Evolutionary conservation across 2,113 vertebrate species (phyloP).

Genomic region (Oreochromis spilurus): DNA sequence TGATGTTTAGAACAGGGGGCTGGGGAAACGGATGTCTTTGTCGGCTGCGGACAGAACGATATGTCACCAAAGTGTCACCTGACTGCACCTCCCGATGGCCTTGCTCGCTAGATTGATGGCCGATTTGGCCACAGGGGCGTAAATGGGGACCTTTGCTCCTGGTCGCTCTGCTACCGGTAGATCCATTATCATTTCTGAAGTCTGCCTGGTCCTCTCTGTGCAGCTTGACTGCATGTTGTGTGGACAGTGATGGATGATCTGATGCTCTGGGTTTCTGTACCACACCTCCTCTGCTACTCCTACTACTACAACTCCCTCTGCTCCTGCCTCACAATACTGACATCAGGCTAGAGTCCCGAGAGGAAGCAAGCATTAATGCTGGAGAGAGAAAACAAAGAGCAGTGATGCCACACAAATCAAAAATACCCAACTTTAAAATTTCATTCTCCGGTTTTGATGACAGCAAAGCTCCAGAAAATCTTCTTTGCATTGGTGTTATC

Average conservation of each 20-base stretch:
- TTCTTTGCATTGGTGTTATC: neutral
- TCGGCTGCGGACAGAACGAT: slow-evolving; percentile 29
- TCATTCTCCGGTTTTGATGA: neutral
- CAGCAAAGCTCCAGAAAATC: neutral
- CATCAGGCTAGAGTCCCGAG: neutral
- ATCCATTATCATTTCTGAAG: slow-evolving; percentile 58
- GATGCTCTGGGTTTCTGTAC: slow-evolving; percentile 20
- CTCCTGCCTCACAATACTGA: neutral
- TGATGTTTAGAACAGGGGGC: slow-evolving; percentile 34
- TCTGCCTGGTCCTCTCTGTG: slow-evolving; percentile 11
- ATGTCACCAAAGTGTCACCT: slow-evolving; percentile 57
- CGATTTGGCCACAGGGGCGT: slow-evolving; percentile 53
- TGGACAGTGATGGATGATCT: slow-evolving; percentile 66
- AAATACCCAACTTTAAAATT: neutral
- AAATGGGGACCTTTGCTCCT: slow-evolving; percentile 59
- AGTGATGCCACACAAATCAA: neutral
- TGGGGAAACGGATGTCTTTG: slow-evolving; percentile 35
- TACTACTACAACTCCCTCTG: slow-evolving; percentile 6
- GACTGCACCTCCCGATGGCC: slow-evolving; percentile 44
- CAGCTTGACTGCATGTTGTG: slow-evolving; percentile 23
- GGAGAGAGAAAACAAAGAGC: neutral
- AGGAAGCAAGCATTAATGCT: neutral
- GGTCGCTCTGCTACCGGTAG: slow-evolving; percentile 8
- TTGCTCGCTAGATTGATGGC: slow-evolving; percentile 62
- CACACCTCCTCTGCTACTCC: slow-evolving; percentile 19